Evolutionary conservation across 1,140 invertebrate genomes (phyloP).

Genomic region (Mercenaria mercenaria): DNA sequence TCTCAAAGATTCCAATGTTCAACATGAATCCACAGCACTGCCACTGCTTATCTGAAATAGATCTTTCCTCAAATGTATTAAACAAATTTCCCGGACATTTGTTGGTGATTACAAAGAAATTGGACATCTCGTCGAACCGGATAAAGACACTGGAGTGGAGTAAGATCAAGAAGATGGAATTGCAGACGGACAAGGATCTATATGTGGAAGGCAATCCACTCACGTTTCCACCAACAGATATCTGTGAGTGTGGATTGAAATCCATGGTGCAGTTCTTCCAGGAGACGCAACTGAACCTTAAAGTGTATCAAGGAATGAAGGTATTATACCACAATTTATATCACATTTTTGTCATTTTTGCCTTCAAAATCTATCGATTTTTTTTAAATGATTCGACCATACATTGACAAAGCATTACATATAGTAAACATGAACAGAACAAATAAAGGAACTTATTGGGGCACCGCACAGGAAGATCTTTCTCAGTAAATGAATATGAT

Average conservation of each 20-base stretch:
- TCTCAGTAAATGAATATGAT: no score
- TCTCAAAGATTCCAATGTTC: slow-evolving; percentile 81
- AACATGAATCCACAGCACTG: slow-evolving; percentile 78
- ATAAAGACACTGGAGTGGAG: slow-evolving; percentile 80
- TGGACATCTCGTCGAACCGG: slow-evolving; percentile 81
- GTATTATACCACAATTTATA: slow-evolving; percentile 53
- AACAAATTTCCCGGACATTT: slow-evolving; percentile 82
- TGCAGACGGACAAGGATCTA: slow-evolving; percentile 75
- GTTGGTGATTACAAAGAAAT: slow-evolving; percentile 74
- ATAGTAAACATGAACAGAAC: no score
- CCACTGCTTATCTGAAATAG: slow-evolving; percentile 76
- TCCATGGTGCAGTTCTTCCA: slow-evolving; percentile 82
- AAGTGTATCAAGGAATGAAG: slow-evolving; percentile 80
- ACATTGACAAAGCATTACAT: no score
- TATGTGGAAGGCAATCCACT: slow-evolving; percentile 82
- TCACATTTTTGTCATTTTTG: no score
- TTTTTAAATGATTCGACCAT: no score
- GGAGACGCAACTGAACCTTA: slow-evolving; percentile 78
- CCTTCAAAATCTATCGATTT: no score
- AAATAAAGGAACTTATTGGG: no score
- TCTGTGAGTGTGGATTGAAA: slow-evolving; percentile 80
- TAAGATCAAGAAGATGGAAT: slow-evolving; percentile 76
- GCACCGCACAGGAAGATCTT: no score
- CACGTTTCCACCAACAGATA: slow-evolving; percentile 79
- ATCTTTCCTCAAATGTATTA: slow-evolving; percentile 82